Evolutionary conservation across 64 coral and sea anemone genomes (phyloP).

Genomic region (Stichodactyla mertensii): DNA sequence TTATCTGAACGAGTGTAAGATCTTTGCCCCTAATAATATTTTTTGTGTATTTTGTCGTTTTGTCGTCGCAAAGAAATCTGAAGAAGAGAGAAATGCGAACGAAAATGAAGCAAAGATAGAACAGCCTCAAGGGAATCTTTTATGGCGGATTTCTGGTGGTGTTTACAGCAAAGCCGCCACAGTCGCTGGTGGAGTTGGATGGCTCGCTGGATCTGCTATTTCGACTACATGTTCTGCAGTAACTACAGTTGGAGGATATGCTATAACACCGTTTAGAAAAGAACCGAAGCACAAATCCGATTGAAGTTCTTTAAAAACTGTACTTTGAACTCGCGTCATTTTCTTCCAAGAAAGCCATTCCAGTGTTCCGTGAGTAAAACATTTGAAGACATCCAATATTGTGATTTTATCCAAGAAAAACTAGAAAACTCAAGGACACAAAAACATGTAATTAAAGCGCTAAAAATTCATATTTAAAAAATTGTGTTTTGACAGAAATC

Average conservation of each 20-base stretch:
- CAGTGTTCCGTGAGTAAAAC: not conserved
- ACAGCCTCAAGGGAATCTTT: constrained; percentile 51
- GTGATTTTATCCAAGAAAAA: not conserved
- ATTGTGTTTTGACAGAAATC: not conserved
- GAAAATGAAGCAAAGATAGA: constrained; percentile 18
- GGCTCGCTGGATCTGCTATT: constrained; percentile 75
- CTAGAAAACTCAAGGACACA: not conserved
- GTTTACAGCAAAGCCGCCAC: constrained; percentile 81
- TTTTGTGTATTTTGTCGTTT: not conserved
- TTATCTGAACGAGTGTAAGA: not conserved
- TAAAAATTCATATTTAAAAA: constrained; percentile 3
- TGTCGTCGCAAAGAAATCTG: not conserved
- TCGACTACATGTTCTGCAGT: constrained; percentile 73
- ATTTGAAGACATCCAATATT: not conserved
- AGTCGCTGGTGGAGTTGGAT: constrained; percentile 85
- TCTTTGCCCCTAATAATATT: not conserved
- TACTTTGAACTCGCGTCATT: constrained; percentile 10
- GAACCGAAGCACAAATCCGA: constrained; percentile 59
- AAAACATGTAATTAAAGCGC: not conserved
- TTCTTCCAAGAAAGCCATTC: not conserved
- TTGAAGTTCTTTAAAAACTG: not conserved
- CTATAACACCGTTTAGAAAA: constrained; percentile 77
- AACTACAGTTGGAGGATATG: constrained; percentile 73
- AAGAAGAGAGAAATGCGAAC: constrained; percentile 21
- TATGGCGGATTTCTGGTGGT: constrained; percentile 80